phyloP scores from a whole-genome alignment of 2,888 invertebrate species.

The Leucophenga montana region DNA sequence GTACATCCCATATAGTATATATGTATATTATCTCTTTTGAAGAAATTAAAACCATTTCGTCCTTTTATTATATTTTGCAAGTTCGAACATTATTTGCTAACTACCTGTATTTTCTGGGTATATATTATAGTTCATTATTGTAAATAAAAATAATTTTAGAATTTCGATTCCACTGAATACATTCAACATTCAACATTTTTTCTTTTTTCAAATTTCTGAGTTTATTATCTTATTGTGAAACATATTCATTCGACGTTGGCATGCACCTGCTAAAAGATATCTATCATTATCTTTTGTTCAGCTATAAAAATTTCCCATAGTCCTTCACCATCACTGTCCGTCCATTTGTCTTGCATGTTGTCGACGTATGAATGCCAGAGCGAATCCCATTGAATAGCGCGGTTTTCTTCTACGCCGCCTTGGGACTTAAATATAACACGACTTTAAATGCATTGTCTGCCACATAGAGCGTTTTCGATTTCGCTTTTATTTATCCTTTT shows the following conservation, averaged over 20 bases:
- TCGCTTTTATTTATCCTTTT: constrained; percentile 7
- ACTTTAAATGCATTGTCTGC: not conserved
- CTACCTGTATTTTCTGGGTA: no score
- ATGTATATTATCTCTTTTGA: no score
- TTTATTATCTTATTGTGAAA: constrained; percentile 25
- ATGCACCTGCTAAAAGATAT: constrained; percentile 41
- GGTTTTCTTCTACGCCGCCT: no score
- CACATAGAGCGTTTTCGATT: constrained; percentile 23
- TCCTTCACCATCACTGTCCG: constrained; percentile 17
- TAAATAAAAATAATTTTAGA: no score
- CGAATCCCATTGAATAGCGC: no score
- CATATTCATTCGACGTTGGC: constrained; percentile 15
- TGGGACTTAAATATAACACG: not conserved
- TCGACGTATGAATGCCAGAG: not conserved
- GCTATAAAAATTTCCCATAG: constrained; percentile 49
- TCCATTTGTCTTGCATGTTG: not conserved
- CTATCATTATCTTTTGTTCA: constrained; percentile 39
- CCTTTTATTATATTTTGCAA: no score
- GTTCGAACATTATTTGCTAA: no score
- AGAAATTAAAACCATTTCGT: no score
- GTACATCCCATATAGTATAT: no score
- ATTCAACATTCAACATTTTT: not conserved
- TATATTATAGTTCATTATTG: no score
- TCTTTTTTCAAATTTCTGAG: no score
- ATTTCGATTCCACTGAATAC: no score